These are phyloP conservation scores for Apeira syringaria DNA, from an alignment of 2,888 invertebrate species.

Conservation along the genomic window DNA sequence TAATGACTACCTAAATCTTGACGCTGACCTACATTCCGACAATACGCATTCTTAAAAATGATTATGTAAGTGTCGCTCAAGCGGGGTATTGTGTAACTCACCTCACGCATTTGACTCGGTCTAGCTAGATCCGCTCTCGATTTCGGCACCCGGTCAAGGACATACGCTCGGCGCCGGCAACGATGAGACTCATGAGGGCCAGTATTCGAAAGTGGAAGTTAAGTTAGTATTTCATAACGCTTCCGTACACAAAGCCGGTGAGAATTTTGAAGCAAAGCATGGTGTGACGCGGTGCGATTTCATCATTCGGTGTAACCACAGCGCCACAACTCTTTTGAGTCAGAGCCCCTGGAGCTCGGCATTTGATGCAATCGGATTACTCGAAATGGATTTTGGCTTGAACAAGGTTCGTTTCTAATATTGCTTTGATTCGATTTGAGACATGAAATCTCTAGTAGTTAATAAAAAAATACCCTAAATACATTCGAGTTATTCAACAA, in stretches of 20 bases:
- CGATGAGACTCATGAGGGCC: conserved; percentile 8
- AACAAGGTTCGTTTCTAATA: no score
- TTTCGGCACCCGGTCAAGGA: conserved; percentile 20
- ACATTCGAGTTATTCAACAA: no score
- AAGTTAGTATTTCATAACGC: conserved; percentile 10
- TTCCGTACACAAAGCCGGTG: conserved; percentile 20
- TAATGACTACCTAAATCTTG: conserved; percentile 19
- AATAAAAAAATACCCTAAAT: no score
- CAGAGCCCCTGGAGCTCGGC: neutral
- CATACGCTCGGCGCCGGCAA: conserved; percentile 10
- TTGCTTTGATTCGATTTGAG: no score
- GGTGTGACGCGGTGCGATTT: conserved; percentile 5
- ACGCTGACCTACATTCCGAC: conserved; percentile 15
- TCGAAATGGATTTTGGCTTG: no score
- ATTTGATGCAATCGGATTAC: no score
- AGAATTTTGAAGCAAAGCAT: conserved; percentile 18
- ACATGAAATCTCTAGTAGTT: no score
- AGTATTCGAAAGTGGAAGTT: conserved; percentile 18
- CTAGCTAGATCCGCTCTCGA: conserved; percentile 18
- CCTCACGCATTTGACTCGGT: conserved; percentile 7
- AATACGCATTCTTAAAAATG: conserved; percentile 15
- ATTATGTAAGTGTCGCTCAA: conserved; percentile 14
- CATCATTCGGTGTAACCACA: conserved; percentile 3
- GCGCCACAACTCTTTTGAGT: neutral
- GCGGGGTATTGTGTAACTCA: conserved; percentile 15